phyloP scores from a whole-genome alignment of 2,113 vertebrate genomes.

The Tinamus guttatus region DNA sequence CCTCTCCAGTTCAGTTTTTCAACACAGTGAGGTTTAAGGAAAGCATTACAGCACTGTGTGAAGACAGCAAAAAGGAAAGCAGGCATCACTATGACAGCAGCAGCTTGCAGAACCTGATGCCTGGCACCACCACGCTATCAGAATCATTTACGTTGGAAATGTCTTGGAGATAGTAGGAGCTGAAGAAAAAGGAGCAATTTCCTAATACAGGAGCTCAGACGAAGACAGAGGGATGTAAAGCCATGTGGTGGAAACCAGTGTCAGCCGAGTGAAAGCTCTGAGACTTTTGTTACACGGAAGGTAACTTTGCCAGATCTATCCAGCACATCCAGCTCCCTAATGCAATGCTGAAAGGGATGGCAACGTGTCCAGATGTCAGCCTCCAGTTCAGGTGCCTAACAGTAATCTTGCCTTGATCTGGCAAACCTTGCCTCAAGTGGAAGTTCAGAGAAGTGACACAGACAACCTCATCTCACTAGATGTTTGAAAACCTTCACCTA shows the following conservation, averaged over 20 bases:
- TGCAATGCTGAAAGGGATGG: background rate
- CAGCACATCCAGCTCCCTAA: background rate
- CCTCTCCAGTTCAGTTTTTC: constrained; percentile 45
- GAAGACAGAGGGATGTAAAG: background rate
- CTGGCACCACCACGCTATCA: background rate
- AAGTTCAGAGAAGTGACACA: background rate
- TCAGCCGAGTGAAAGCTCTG: background rate
- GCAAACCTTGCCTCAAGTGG: background rate
- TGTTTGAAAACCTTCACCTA: background rate
- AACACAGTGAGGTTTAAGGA: constrained; percentile 62
- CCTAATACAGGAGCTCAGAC: background rate
- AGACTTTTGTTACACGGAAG: background rate
- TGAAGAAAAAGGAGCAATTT: background rate
- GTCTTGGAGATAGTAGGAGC: background rate
- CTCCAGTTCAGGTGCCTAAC: background rate
- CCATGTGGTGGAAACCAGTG: background rate
- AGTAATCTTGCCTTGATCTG: background rate
- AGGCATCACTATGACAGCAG: constrained; percentile 23
- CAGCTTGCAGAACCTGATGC: background rate
- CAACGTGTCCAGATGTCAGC: background rate
- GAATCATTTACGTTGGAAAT: background rate
- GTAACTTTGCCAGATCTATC: background rate
- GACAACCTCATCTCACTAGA: background rate
- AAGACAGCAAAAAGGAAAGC: constrained; percentile 44
- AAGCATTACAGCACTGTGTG: constrained; percentile 44